A percentile compares a stretch with the other conserved stretches of the same genome.
Conservation (phyloP, 92 coral and sea anemone species). For the Pocillopora meandrina region DNA sequence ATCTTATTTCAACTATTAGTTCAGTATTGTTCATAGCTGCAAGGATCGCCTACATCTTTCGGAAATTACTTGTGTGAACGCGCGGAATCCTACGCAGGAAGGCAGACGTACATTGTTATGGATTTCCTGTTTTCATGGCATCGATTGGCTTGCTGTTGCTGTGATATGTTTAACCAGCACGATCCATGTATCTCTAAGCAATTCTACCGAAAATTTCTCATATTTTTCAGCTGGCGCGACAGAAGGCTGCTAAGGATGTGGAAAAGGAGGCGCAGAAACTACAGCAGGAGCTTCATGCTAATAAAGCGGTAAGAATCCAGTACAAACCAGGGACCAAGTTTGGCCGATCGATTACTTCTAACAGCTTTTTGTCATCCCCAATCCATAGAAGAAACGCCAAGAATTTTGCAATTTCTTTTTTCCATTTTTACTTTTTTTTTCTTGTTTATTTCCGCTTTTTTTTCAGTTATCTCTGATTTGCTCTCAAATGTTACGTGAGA, state of each 20-base stretch:
- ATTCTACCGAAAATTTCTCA: neutral
- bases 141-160: neutral
- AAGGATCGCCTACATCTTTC: no score
- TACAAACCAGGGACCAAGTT: neutral
- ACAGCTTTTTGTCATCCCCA: no score
- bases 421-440: no score
- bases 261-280: conserved; percentile 75
- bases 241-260: conserved; percentile 84
- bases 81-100: neutral
- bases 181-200: neutral
- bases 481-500: neutral
- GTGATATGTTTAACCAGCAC: neutral
- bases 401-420: no score
- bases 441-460: no score
- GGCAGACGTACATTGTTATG: neutral
- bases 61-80: neutral
- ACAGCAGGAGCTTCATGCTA: conserved; percentile 60
- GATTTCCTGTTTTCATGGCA: no score
- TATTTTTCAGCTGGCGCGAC: conserved; percentile 47
- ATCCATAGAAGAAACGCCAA: no score
- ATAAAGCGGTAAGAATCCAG: conserved; percentile 68
- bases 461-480: no score
- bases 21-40: no score
- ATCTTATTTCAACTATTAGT: no score
- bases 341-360: no score